A percentile compares a stretch with the other conserved stretches of the same genome.
phyloP scores from a whole-genome alignment of 2,797 vertebrate genomes.

The Lates japonicus region DNA sequence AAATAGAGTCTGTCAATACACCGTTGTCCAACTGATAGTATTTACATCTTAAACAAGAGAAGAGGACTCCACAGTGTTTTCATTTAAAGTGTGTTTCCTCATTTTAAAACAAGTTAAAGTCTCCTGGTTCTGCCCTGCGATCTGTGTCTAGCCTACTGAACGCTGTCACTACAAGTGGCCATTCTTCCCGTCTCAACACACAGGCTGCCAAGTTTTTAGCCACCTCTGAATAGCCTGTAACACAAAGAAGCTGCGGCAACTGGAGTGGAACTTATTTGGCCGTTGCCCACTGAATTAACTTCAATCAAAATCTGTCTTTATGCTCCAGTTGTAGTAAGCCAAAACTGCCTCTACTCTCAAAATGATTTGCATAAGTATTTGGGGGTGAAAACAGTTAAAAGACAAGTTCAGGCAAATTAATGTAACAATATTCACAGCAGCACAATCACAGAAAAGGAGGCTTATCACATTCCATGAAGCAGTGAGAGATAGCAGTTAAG shows the following conservation, averaged over 20 bases:
- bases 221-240: slow-evolving; percentile 63
- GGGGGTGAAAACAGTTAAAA: slow-evolving; percentile 9
- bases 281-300: slow-evolving; percentile 64
- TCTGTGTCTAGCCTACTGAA: slow-evolving; percentile 56
- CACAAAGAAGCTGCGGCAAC: slow-evolving; percentile 75
- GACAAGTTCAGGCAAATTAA: slow-evolving; percentile 1
- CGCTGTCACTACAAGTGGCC: slow-evolving; percentile 63
- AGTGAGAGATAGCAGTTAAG: slow-evolving; percentile 15
- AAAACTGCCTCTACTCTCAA: slow-evolving; percentile 12
- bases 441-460: background rate
- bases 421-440: slow-evolving; percentile 27
- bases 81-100: slow-evolving; percentile 32
- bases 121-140: slow-evolving; percentile 19
- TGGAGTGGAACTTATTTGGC: slow-evolving; percentile 81
- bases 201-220: slow-evolving; percentile 67
- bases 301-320: slow-evolving; percentile 59
- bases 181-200: slow-evolving; percentile 65
- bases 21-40: background rate
- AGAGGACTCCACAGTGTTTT: slow-evolving; percentile 5
- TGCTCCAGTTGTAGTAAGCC: slow-evolving; percentile 36
- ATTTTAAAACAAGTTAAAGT: slow-evolving; percentile 29
- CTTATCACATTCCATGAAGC: background rate
- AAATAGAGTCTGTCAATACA: slow-evolving; percentile 36
- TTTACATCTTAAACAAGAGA: slow-evolving; percentile 9
- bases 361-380: slow-evolving; percentile 49